Percentiles rank a stretch among this genome's conserved stretches.
These are phyloP conservation scores for Parambassis ranga DNA, from an alignment of 2,797 vertebrate genomes.

Conservation along the genomic window DNA sequence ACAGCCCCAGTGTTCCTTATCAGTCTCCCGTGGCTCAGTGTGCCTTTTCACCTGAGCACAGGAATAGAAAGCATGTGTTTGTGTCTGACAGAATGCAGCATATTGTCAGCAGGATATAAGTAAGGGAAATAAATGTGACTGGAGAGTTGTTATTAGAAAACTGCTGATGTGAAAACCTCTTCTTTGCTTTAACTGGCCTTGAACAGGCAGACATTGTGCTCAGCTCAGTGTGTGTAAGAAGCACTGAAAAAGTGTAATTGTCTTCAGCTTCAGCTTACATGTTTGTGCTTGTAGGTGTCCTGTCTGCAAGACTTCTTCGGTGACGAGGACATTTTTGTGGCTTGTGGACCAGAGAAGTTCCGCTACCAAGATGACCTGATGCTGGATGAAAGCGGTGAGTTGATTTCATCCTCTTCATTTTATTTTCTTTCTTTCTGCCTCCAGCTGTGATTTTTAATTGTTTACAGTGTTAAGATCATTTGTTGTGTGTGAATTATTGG, in stretches of 20 bases:
- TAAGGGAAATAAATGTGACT: background rate
- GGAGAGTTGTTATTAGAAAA: background rate
- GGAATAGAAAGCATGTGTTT: background rate
- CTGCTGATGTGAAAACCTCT: background rate
- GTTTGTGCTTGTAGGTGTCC: constrained; percentile 79
- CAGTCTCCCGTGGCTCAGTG: constrained; percentile 3
- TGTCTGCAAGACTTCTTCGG: constrained; percentile 98
- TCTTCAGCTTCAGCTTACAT: background rate
- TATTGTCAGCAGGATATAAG: background rate
- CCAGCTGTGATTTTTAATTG: background rate
- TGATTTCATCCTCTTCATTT: background rate
- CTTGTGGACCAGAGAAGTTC: constrained; percentile 94
- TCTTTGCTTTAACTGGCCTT: background rate
- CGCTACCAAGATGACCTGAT: constrained; percentile 97
- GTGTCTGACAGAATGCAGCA: background rate
- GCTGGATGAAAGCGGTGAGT: constrained; percentile 92
- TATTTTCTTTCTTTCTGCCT: background rate
- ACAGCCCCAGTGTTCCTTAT: constrained; percentile 12
- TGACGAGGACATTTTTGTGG: constrained; percentile 95
- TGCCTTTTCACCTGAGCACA: constrained; percentile 6
- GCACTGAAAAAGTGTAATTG: background rate
- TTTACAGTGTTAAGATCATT: too few species aligned
- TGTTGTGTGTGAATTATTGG: background rate
- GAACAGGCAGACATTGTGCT: too few species aligned
- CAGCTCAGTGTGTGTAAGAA: background rate